Evolutionary conservation across 2,797 vertebrate genomes (phyloP), one percentile per base, ranked within the genome.

Genomic region (Mallotus villosus): DNA sequence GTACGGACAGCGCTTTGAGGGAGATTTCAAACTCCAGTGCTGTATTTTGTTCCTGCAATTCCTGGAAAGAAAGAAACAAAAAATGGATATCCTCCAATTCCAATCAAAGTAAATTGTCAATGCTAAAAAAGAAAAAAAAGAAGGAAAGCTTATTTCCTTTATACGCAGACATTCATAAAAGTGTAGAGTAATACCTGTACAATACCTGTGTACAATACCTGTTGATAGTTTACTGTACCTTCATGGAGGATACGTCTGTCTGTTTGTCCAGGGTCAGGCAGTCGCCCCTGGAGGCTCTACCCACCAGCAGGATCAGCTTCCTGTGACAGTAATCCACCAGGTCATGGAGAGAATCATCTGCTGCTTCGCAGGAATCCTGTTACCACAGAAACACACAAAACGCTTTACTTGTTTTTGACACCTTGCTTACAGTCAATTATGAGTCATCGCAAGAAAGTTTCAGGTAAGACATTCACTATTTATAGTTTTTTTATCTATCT

Each of bases 301-400:
- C 93, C 29, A 87, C 90, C 21, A 99, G 84, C 73, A 96, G 81
- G 16, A 90, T 95, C 84, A 99, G 90, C 81, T 99, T 99, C 41
- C 97, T 95, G 84, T 97, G 95, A 83, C 96, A 98, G 63, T 98
- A 99, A 91, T 99, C 97, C 51, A 97, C 93, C 76, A 99, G 86
- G 81, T 99, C 97, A 79, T 98, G 89, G 60, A 96, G 37, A 24
- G 90, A 88, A 55, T 97, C 96, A 37, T 92, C 95, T 2, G 95
- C 96, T 64, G 96, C 94, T 68, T 96, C 95, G 3, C 95, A 97
- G 8, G 95, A 93, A 68, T 98, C 96, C 97, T 99, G 77, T 62
- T n/a, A 37, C 21, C 46, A 51, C 27, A 63, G 24, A 34, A 83
- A n/a, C 67, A 55, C 2, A 78, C 41, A 78, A 37, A 34, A 12